Conservation (phyloP, 1,140 invertebrate genomes). For the Aphelinus certus region DNA sequence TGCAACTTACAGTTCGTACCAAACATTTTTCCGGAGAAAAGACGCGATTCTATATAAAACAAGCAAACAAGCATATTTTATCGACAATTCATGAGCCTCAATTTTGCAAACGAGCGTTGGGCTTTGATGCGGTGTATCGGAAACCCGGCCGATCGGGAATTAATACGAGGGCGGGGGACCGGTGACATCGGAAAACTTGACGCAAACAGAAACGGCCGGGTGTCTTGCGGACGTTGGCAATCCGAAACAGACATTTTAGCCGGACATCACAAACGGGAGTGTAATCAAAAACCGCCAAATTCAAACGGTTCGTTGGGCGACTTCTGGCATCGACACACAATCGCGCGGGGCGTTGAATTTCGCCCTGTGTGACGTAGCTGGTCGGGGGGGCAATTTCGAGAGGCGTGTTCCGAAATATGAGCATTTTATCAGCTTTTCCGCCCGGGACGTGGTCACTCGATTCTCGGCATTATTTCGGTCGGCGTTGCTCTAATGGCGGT, state of each 20-base stretch:
- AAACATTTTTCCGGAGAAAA: too few relatives aligned
- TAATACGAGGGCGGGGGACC: background rate
- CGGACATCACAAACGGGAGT: background rate
- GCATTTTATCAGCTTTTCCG: slow-evolving; percentile 5
- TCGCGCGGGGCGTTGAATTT: background rate
- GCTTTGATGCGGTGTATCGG: too few relatives aligned
- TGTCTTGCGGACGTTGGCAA: background rate
- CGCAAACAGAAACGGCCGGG: slow-evolving; percentile 7
- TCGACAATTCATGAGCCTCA: too few relatives aligned
- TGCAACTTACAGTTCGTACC: too few relatives aligned
- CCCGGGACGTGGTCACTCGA: background rate
- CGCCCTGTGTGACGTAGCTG: background rate
- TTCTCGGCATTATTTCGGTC: background rate
- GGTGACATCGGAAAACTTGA: background rate
- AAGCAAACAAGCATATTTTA: too few relatives aligned
- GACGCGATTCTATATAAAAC: too few relatives aligned
- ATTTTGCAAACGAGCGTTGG: too few relatives aligned
- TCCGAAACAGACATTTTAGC: slow-evolving; percentile 12
- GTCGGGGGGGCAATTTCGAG: too few relatives aligned
- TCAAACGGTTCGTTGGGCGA: background rate
- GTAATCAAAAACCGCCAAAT: slow-evolving; percentile 4
- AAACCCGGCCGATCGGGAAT: too few relatives aligned
- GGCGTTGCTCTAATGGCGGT: too few relatives aligned
- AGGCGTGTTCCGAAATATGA: background rate
- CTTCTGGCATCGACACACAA: background rate